Evolutionary conservation across 2,888 invertebrate genomes (phyloP).

Genomic region (Empis livida): DNA sequence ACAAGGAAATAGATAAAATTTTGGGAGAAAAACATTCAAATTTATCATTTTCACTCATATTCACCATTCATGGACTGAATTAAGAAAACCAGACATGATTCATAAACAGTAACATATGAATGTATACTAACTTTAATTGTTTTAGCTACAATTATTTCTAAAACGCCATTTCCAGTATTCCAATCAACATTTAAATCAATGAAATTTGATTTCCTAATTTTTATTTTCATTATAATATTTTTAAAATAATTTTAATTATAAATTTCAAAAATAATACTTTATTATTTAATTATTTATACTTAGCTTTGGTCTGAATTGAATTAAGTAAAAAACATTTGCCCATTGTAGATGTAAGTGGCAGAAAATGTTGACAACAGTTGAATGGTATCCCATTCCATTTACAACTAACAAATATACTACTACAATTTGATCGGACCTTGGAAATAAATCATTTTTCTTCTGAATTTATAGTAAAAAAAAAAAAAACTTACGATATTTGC

Average conservation of each 20-base stretch:
- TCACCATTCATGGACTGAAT: no score
- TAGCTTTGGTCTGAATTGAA: constrained; percentile 43
- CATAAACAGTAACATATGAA: no score
- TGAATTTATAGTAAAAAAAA: no score
- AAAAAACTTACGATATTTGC: constrained; percentile 17
- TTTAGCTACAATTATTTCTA: constrained; percentile 17
- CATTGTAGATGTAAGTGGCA: constrained; percentile 43
- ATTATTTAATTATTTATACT: constrained; percentile 15
- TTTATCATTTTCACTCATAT: no score
- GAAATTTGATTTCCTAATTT: constrained; percentile 23
- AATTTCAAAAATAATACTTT: background rate
- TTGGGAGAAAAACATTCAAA: no score
- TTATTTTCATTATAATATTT: no score
- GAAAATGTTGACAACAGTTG: constrained; percentile 50
- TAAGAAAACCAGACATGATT: no score
- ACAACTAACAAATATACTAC: constrained; percentile 39
- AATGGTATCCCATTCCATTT: constrained; percentile 40
- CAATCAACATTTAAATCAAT: constrained; percentile 21
- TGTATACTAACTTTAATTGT: constrained; percentile 10
- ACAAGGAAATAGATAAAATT: no score
- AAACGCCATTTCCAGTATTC: constrained; percentile 15
- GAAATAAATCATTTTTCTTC: no score
- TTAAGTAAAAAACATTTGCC: constrained; percentile 50
- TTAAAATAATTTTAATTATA: background rate
- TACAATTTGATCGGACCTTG: constrained; percentile 26